These are phyloP conservation scores for Gambelia wislizenii DNA, from an alignment of 2,797 vertebrate species.

Conservation along the genomic window DNA sequence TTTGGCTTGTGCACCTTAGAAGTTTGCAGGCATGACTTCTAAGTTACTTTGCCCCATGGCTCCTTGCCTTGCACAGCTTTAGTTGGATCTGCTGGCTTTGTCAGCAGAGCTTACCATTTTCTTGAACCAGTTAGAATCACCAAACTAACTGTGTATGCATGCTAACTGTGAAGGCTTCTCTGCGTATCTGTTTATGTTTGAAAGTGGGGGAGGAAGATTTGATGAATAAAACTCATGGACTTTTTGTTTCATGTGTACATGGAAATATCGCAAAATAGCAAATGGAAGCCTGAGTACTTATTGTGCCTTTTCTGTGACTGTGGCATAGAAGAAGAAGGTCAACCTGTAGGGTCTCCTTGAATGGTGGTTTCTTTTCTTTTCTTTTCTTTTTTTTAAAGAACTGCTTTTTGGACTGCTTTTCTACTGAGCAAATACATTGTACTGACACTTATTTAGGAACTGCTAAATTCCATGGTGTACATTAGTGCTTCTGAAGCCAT, in stretches of 20 bases:
- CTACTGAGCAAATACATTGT: neutral
- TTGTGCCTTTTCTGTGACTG: neutral
- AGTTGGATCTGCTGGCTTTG: slow-evolving; percentile 14
- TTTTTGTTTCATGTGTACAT: neutral
- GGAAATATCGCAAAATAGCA: neutral
- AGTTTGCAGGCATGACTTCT: slow-evolving; percentile 26
- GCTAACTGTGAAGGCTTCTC: neutral
- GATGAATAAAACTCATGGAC: neutral
- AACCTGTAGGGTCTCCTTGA: neutral
- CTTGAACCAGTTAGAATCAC: neutral
- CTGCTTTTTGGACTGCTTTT: neutral
- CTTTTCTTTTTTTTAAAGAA: neutral
- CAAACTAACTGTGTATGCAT: neutral
- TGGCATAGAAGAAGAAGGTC: neutral
- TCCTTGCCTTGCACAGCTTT: slow-evolving; percentile 41
- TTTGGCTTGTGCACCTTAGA: slow-evolving; percentile 20
- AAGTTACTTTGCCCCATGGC: slow-evolving; percentile 10
- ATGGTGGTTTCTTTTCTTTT: no score
- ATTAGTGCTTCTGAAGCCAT: no score
- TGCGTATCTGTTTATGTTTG: neutral
- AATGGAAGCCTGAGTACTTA: neutral
- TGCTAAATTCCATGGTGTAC: no score
- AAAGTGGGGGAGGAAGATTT: neutral
- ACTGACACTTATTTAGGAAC: neutral
- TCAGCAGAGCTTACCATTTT: slow-evolving; percentile 16